Base-by-base conservation (phyloP, 2,797 vertebrate species). In the Microhierax caerulescens region DNA sequence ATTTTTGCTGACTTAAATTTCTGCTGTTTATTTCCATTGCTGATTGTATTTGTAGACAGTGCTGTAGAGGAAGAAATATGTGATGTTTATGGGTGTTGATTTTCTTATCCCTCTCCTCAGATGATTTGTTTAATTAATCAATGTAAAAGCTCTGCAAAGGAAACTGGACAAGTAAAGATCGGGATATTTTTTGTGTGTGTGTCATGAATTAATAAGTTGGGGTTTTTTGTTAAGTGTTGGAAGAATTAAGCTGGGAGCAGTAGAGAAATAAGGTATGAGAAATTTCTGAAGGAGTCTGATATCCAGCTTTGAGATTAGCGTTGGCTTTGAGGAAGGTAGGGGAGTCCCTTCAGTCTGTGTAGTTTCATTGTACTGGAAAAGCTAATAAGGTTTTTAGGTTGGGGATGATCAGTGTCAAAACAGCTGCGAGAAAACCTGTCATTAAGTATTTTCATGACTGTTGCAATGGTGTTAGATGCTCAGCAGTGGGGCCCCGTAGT, bases 151-250 rank as follows among this genome's bases (percentile, higher is more conserved):
- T 65, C 7, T 13, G 14, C 36, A 47, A 39, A 92, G 36, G 19
- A 85, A 91, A 47, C 5, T 24, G n/a, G 16, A 25, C 25, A 79
- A 69, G 19, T 67, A 41, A 78, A 32, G 13, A 76, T 5, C 39
- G 16, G 11, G 5, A 0, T 1, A 39, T 39, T 9, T 18, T 39
- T 39, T 61, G 17, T 28, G 37, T 28, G 37, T 60, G 1, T 1
- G 7, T 39, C 25, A 56, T 43, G 76, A 47, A 59, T 83, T 80
- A 50, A 14, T 57, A 76, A 2, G 1, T n/a, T n/a, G n/a, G n/a
- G n/a, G n/a, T 39, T 39, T 73, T 93, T 92, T 57, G 16, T 25
- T 87, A 54, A 56, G 15, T 37, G 72, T 18, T n/a, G 25, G 30
- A 89, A 87, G 18, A 64, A 74, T 64, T 59, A 61, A 69, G 24